Evolutionary conservation across 2,113 vertebrate species (phyloP), one percentile per base, ranked within the genome.

Genomic region (Spermophilus dauricus): DNA sequence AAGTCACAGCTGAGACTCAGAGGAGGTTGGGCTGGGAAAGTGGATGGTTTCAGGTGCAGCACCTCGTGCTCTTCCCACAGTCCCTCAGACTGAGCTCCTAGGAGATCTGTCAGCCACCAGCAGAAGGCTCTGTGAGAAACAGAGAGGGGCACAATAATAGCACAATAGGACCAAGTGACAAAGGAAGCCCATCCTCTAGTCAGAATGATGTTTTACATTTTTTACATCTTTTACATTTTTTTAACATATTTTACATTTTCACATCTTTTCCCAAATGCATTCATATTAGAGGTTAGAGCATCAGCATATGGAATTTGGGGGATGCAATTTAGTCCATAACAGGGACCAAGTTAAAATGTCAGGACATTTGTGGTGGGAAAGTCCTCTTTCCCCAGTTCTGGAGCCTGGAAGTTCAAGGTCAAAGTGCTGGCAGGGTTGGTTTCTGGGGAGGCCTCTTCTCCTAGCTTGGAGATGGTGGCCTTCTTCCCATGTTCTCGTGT

Each of bases 21-120:
- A 2, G 12, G 17, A 9, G 30, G 16, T 10, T 22, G 16, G 10
- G 20, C 0, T 1, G 18, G 9, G 17, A 39, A 81, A 67, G 13
- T 26, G 30, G 45, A 9, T 5, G 11, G 8, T 51, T 42, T 65
- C 42, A 58, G 20, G 18, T 5, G 14, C 2, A 72, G 28, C 24
- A 4, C 28, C 24, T 13, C 18, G 20, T 69, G 42, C 17, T 90
- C 5, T 24, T 90, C 61, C 10, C 53, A 45, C 11, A 8, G n/a
- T 24, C 30, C 26, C 34, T 26, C 53, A 8, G 30, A 34, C 24
- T 61, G 42, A 63, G 53, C 39, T 34, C 70, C 11, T 7, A 12
- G 5, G 8, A 28, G 34, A 30, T 2, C 34, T 91, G 32, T 45
- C 48, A 48, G 26, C 37, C 53, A 76, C 72, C 72, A 48, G 22